A percentile compares a stretch with the other conserved stretches of the same genome.
Conservation (phyloP, 2,797 vertebrate genomes). For the Sebastolobus alascanus region DNA sequence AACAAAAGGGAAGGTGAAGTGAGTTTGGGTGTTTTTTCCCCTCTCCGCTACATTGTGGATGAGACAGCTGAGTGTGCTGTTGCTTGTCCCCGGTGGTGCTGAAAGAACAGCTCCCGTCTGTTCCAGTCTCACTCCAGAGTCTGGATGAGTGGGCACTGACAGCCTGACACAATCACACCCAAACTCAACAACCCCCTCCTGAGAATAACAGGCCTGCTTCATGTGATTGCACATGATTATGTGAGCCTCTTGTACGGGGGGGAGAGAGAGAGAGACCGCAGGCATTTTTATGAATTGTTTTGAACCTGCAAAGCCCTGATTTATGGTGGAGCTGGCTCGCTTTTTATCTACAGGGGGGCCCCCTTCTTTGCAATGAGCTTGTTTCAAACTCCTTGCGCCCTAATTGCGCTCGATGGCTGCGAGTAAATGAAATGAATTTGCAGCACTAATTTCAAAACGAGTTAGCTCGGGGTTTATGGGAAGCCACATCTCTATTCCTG, state of each 20-base stretch:
- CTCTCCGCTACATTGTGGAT: slow-evolving; percentile 45
- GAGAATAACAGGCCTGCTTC: slow-evolving; percentile 70
- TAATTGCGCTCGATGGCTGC: slow-evolving; percentile 54
- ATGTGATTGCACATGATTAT: slow-evolving; percentile 75
- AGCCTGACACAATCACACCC: slow-evolving; percentile 80
- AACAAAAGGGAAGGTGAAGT: slow-evolving; percentile 30
- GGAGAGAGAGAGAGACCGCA: slow-evolving; percentile 15
- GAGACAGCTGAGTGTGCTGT: slow-evolving; percentile 75
- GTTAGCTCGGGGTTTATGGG: slow-evolving; percentile 38
- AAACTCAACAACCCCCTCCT: slow-evolving; percentile 72
- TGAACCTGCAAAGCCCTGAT: slow-evolving; percentile 42
- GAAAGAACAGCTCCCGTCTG: slow-evolving; percentile 82
- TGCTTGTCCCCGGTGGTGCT: slow-evolving; percentile 76
- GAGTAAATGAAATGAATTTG: slow-evolving; percentile 62
- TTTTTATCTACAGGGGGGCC: slow-evolving; percentile 52
- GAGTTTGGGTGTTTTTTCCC: slow-evolving; percentile 45
- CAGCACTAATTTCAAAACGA: slow-evolving; percentile 57
- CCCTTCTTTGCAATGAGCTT: slow-evolving; percentile 30
- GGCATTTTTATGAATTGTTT: slow-evolving; percentile 57
- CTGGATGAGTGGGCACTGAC: slow-evolving; percentile 79
- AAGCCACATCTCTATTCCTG: slow-evolving; percentile 45
- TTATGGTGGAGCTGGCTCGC: slow-evolving; percentile 37
- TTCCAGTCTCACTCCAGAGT: slow-evolving; percentile 64
- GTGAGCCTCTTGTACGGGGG: slow-evolving; percentile 46
- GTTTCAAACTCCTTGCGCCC: slow-evolving; percentile 45